Evolutionary conservation across 2,113 vertebrate species (phyloP).

Genomic region (Addax nasomaculatus): DNA sequence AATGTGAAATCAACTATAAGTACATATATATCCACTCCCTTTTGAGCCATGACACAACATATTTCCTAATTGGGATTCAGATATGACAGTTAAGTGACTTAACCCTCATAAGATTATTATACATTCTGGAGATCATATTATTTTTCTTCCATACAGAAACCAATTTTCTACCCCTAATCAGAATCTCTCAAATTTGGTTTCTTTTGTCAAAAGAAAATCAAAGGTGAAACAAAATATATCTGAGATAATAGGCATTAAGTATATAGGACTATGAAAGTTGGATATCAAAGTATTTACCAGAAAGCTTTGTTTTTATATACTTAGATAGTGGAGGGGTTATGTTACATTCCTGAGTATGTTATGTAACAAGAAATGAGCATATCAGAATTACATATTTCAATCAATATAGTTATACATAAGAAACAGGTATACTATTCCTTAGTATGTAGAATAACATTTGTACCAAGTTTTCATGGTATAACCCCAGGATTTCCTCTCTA

Average conservation of each 20-base stretch:
- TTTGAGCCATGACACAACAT: neutral
- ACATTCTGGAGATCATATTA: neutral
- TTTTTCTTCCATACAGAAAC: neutral
- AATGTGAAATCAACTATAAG: neutral
- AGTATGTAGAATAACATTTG: neutral
- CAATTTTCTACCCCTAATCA: neutral
- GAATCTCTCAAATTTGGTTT: neutral
- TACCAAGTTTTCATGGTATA: neutral
- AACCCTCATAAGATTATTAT: neutral
- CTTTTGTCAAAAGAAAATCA: constrained; percentile 15
- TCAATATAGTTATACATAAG: neutral
- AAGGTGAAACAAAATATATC: neutral
- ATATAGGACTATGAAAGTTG: neutral
- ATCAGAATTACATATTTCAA: neutral
- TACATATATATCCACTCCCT: neutral
- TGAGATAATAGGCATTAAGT: neutral
- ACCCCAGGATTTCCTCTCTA: neutral
- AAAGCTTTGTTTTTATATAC: neutral
- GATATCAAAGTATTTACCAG: neutral
- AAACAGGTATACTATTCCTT: neutral
- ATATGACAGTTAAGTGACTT: neutral
- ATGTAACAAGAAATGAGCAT: neutral
- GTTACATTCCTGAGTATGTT: neutral
- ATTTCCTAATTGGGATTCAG: neutral
- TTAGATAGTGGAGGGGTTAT: neutral